Evolutionary conservation across 2,797 vertebrate genomes (phyloP), one percentile per base, ranked within the genome.

Genomic region (Molossus molossus): DNA sequence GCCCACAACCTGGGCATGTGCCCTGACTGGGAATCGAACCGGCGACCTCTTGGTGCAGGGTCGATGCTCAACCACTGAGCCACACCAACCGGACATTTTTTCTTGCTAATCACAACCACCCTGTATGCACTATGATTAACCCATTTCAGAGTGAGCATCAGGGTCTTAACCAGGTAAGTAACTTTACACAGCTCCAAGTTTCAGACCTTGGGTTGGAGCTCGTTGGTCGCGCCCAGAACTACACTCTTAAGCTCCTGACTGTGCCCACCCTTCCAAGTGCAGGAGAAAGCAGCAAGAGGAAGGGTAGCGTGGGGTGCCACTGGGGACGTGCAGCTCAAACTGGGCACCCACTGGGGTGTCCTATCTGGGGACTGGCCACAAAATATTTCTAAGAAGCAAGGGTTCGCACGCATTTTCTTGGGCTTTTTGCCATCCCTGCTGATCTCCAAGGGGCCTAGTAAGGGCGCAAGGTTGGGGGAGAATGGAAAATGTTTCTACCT

Each of bases 401-500:
- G 2, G 9, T 60, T 84, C 50, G 29, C 12, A 7, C 48, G 6
- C 15, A 50, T 93, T 93, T 93, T 75, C 65, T 64, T 85, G 37
- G 69, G 17, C 14, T 55, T 94, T 85, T 85, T 85, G 53, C 64
- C 48, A 25, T 79, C 45, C 33, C 40, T 53, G 27, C n/a, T 77
- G 20, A 55, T 73, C 20, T 73, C 93, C 18, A 70, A 86, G 89
- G 65, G 93, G 60, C 0, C 0, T 53, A 77, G 55, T 80, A 64
- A 88, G 50, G 62, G n/a, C 10, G 58, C 29, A 40, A 18, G 27
- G 18, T 79, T 5, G 1, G 62, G 55, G 10, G 11, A 85, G 20
- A 94, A 70, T n/a, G 82, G 75, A 57, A 85, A 95, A 72, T 86
- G 0, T 58, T 77, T 64, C 65, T 83, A 67, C 27, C 15, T 29